Percentiles rank a stretch among this genome's conserved stretches.
These are phyloP conservation scores for Misgurnus anguillicaudatus DNA, from an alignment of 2,113 vertebrate species.

Conservation along the genomic window DNA sequence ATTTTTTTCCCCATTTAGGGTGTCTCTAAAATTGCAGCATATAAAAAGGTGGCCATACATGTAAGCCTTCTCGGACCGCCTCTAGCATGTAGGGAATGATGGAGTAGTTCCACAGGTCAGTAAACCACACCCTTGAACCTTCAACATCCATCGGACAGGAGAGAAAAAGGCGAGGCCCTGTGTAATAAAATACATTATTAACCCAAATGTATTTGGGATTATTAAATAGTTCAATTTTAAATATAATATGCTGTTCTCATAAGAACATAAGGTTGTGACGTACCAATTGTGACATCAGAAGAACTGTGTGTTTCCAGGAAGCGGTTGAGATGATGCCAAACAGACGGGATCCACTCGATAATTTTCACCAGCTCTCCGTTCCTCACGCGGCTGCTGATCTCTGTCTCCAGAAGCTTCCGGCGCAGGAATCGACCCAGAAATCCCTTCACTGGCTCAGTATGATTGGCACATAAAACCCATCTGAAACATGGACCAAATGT, in stretches of 20 bases:
- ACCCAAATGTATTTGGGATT: no score
- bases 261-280: not conserved
- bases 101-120: constrained; percentile 90
- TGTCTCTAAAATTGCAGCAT: no score
- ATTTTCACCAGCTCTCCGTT: constrained; percentile 84
- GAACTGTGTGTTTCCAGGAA: constrained; percentile 88
- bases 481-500: constrained; percentile 60
- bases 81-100: constrained; percentile 86
- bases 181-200: not conserved
- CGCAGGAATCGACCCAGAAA: constrained; percentile 86
- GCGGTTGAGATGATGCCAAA: constrained; percentile 87
- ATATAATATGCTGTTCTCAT: no score
- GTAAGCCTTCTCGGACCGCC: constrained; percentile 87
- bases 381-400: constrained; percentile 82
- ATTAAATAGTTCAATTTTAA: not conserved
- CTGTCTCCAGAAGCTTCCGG: constrained; percentile 85
- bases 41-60: constrained; percentile 69
- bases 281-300: constrained; percentile 88
- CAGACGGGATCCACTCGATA: constrained; percentile 88
- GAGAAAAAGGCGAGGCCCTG: constrained; percentile 87
- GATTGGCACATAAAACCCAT: constrained; percentile 86
- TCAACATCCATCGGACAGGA: constrained; percentile 88
- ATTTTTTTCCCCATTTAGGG: not conserved
- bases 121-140: constrained; percentile 87
- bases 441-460: constrained; percentile 87